Base-by-base conservation (phyloP, 2,113 vertebrate species). In the Spilogale gracilis region DNA sequence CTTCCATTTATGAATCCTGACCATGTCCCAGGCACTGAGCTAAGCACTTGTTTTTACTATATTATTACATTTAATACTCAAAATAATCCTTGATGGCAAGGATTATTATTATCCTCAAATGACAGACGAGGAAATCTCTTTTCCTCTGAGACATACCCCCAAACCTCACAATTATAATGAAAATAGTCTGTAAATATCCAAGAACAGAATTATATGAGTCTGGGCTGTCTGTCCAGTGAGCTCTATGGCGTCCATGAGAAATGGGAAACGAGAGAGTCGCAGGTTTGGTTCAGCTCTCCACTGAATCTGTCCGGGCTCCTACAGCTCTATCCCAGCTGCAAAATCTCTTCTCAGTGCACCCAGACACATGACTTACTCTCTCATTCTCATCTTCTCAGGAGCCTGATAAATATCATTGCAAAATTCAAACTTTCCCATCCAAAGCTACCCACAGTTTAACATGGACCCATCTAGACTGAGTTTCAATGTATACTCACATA, bases 31-130 rank as follows among this genome's bases (percentile, higher is more conserved):
- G 30, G 16, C n/a, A 61, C 20, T 79, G 67, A 67, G 61, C 6
- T 54, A 78, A 17, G 60, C n/a, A 21, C 61, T 95, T 81, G 58
- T 65, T 63, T 11, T 38, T 1, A 78, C 50, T 56, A 18, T 50
- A 52, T 78, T 23, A 54, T 50, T 92, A 60, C 17, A 76, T 63
- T 93, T 94, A 82, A 69, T 25, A 83, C 17, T 88, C 67, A 81
- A 92, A 96, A 88, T 80, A 90, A 93, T 54, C 21, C 58, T 96
- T 58, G 23, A 85, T 83, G 30, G 17, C 6, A 89, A 67, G 12
- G 13, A 83, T 83, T 85, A 58, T 71, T 38, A 61, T 96, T 88
- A 95, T 69, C 38, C 18, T 45, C 81, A 92, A 94, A 92, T 90
- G 91, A 84, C 3, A 95, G 38, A 90, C 78, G 25, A 92, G 12